phyloP scores from a whole-genome alignment of 2,888 invertebrate species.

The Elmis aenea region DNA sequence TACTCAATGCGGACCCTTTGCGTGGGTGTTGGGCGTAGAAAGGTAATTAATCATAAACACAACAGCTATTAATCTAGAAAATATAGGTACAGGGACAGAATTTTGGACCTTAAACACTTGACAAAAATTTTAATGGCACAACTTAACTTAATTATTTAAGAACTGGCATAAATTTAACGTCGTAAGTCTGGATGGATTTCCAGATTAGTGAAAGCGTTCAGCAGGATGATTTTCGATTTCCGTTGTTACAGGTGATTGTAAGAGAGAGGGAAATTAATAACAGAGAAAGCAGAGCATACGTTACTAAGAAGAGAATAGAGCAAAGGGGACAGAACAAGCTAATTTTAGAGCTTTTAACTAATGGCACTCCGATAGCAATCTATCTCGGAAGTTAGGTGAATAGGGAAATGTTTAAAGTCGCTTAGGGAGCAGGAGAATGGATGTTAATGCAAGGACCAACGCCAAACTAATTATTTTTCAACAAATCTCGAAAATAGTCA shows the following conservation, averaged over 20 bases:
- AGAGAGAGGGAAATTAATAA: conserved; percentile 23
- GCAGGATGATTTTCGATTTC: conserved; percentile 18
- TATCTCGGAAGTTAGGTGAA: conserved; percentile 17
- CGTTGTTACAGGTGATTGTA: conserved; percentile 17
- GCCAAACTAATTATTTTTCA: too few species aligned
- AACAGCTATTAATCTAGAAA: too few species aligned
- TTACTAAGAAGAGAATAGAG: conserved; percentile 17
- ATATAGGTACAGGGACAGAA: too few species aligned
- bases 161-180: too few species aligned
- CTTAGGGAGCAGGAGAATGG: conserved; percentile 3
- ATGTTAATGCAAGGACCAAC: conserved; percentile 8
- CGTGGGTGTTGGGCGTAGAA: too few species aligned
- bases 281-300: conserved; percentile 11
- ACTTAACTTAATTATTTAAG: too few species aligned
- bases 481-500: too few species aligned
- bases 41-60: too few species aligned
- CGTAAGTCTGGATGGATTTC: conserved; percentile 13
- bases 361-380: conserved; percentile 25
- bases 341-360: conserved; percentile 24
- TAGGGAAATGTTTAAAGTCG: conserved; percentile 9
- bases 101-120: too few species aligned
- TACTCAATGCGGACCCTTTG: too few species aligned
- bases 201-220: conserved; percentile 15
- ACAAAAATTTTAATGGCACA: too few species aligned
- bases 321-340: conserved; percentile 23